Conservation (phyloP, 2,113 vertebrate genomes). For the Apodemus sylvaticus region DNA sequence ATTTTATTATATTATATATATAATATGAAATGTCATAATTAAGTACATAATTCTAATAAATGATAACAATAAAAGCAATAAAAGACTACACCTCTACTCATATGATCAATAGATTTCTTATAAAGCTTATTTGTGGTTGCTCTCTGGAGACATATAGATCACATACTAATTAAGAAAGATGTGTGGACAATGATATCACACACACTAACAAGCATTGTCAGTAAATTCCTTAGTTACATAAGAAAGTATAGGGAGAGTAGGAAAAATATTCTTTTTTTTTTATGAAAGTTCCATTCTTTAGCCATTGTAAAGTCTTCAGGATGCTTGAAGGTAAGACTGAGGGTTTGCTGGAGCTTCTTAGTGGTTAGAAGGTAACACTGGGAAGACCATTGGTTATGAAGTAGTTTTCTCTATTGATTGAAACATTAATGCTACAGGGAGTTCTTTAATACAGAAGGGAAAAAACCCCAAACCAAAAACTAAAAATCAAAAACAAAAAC, state of each 20-base stretch:
- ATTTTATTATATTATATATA: not conserved
- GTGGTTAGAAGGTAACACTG: not conserved
- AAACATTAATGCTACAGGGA: not conserved
- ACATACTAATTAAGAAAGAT: not conserved
- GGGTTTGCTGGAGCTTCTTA: not conserved
- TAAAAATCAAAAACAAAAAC: too few relatives aligned
- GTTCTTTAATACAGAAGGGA: not conserved
- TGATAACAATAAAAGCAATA: not conserved
- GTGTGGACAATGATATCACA: not conserved
- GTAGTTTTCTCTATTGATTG: not conserved
- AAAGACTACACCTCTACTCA: not conserved
- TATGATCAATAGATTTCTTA: not conserved
- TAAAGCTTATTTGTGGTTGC: not conserved
- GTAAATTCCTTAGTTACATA: not conserved
- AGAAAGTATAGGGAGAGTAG: not conserved
- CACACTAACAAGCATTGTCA: not conserved
- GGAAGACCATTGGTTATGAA: not conserved
- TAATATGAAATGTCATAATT: not conserved
- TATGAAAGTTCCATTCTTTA: too few relatives aligned
- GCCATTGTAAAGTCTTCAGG: not conserved
- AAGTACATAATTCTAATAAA: not conserved
- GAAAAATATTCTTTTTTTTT: not conserved
- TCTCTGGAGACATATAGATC: not conserved
- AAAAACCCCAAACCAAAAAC: too few relatives aligned
- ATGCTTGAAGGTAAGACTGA: not conserved